Conservation (phyloP, 2,888 invertebrate genomes). For the Amphimallon solstitiale region DNA sequence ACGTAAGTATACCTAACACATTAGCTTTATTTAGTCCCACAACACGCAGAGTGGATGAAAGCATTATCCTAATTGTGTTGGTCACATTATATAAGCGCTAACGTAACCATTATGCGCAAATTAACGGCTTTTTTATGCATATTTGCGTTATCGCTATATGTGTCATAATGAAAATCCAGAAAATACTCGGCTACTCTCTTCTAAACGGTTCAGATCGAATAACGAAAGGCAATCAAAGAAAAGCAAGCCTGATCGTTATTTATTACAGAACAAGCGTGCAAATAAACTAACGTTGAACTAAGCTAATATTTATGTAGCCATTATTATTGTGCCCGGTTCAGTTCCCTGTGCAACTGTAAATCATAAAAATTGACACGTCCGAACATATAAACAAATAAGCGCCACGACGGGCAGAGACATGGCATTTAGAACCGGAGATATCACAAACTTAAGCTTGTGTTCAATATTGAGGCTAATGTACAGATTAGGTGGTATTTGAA, state of each 20-base stretch:
- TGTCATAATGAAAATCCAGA: too few species aligned
- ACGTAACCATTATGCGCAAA: too few species aligned
- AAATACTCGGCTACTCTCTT: not conserved
- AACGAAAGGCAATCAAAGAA: slow-evolving; percentile 1
- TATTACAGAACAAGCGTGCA: slow-evolving; percentile 9
- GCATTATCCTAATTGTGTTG: too few species aligned
- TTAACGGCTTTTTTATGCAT: not conserved
- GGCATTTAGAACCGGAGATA: not conserved
- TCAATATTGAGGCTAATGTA: too few species aligned
- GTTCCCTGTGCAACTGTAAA: slow-evolving; percentile 42
- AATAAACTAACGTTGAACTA: slow-evolving; percentile 34
- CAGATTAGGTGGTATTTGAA: too few species aligned
- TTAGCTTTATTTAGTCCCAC: not conserved
- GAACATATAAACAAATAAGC: slow-evolving; percentile 45
- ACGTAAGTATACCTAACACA: too few species aligned
- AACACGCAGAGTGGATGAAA: too few species aligned
- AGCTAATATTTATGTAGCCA: slow-evolving; percentile 42
- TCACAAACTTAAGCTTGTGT: too few species aligned
- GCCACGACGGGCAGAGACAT: not conserved
- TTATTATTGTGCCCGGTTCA: slow-evolving; percentile 41
- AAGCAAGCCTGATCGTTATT: not conserved
- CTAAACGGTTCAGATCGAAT: not conserved
- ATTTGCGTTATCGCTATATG: not conserved
- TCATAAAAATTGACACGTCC: slow-evolving; percentile 48
- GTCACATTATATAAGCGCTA: too few species aligned